Base-by-base conservation (phyloP, 35 echinoderm and acorn worm genomes). In the Holothuria glaberrima region DNA sequence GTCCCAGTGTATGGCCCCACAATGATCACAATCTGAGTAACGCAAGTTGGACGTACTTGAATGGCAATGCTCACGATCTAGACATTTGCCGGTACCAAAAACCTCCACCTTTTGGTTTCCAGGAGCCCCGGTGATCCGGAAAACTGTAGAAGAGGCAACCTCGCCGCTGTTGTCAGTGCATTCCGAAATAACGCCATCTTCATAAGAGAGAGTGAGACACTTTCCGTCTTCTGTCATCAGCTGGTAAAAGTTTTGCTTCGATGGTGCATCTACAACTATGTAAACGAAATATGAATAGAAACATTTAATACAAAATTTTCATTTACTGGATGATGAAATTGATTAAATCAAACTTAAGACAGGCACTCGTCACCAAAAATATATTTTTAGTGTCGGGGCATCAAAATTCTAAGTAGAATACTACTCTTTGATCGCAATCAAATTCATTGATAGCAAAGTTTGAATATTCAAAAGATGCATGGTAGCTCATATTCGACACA, bases 11-110 rank as follows among this genome's bases (percentile, higher is more conserved):
- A 84, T 84, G 30, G 80, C 80, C 1, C 80, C 80, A 30, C 80
- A 84, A 57, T 84, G 80, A 62, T 57, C 28, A 29, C 80, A 84
- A 84, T 84, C 80, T 28, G 80, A 59, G 22, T 4, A 41, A 61
- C 80, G 80, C 46, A 84, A 38, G 22, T 84, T 84, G 10, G 80
- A 84, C 33, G 80, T 63, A 33, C 57, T 63, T 17, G 52, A 61
- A 63, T 84, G 80, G 56, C 80, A 84, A 36, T 84, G 54, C 46
- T 84, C 56, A 9, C 80, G 52, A n/a, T 84, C 80, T 21, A 84
- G 46, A 38, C 80, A 84, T 38, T 84, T 48, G 0, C 80, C 80
- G 1, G 57, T 58, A 12, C 80, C 80, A 63, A 84, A 84, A 4
- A 63, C 27, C 30, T 84, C 80, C 0, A 84, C 56, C 24, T 63